Evolutionary conservation across 1,140 invertebrate genomes (phyloP).

Genomic region (Formica exsecta): DNA sequence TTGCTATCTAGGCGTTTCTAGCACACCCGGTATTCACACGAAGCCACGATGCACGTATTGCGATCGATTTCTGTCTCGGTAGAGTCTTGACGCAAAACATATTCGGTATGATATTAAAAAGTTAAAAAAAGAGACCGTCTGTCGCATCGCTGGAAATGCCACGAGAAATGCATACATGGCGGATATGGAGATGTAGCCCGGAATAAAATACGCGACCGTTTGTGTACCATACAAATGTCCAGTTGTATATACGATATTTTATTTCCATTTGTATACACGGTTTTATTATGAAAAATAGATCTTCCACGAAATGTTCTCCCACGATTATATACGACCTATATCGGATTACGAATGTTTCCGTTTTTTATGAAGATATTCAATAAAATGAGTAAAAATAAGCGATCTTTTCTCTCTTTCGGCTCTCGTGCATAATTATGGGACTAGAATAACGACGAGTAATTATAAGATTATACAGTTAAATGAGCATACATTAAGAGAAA

Average conservation of each 20-base stretch:
- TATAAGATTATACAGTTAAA: slow-evolving; percentile 41
- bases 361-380: slow-evolving; percentile 8
- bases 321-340: background rate
- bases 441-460: background rate
- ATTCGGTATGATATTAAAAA: slow-evolving; percentile 57
- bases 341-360: background rate
- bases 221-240: background rate
- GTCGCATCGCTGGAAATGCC: slow-evolving; percentile 11
- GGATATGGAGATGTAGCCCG: slow-evolving; percentile 26
- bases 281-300: slow-evolving; percentile 15
- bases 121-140: background rate
- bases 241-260: background rate
- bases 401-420: slow-evolving; percentile 20
- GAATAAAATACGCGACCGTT: slow-evolving; percentile 40
- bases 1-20: background rate
- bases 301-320: background rate
- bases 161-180: slow-evolving; percentile 25
- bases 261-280: background rate
- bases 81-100: slow-evolving; percentile 49
- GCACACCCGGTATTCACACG: slow-evolving; percentile 27
- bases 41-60: slow-evolving; percentile 32
- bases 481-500: slow-evolving; percentile 45
- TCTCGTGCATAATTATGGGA: slow-evolving; percentile 18
- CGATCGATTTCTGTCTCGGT: slow-evolving; percentile 65
- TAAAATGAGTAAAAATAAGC: slow-evolving; percentile 1